Percentiles rank a stretch among this genome's conserved stretches.
Evolutionary conservation across 1,140 invertebrate genomes (phyloP).

Genomic region (Pararge aegeria): DNA sequence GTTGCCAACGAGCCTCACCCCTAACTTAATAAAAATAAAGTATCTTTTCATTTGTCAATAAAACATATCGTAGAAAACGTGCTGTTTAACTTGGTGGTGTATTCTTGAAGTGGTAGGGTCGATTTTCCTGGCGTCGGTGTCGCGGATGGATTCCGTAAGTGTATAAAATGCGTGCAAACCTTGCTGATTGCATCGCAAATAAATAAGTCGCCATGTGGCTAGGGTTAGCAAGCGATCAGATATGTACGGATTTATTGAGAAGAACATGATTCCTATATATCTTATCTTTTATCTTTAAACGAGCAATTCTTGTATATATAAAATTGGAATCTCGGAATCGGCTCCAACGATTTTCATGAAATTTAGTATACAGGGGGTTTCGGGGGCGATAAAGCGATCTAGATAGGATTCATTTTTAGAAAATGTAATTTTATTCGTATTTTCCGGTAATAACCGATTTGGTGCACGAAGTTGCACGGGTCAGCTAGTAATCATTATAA

Average conservation of each 20-base stretch:
- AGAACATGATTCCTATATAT: no score
- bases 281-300: no score
- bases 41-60: neutral
- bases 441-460: no score
- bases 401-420: no score
- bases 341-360: no score
- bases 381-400: no score
- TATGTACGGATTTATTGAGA: neutral
- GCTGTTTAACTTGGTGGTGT: slow-evolving; percentile 14
- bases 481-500: no score
- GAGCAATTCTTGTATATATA: no score
- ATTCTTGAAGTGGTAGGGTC: slow-evolving; percentile 8
- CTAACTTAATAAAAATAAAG: neutral
- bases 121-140: slow-evolving; percentile 3
- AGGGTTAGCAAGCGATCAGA: neutral
- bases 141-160: slow-evolving; percentile 16
- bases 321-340: no score
- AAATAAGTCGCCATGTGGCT: slow-evolving; percentile 42
- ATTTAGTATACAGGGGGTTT: no score
- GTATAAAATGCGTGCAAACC: slow-evolving; percentile 37
- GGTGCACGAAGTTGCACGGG: no score
- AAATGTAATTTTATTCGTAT: no score
- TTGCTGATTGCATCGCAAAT: slow-evolving; percentile 57
- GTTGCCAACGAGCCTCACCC: neutral
- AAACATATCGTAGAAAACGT: neutral